phyloP scores from a whole-genome alignment of 2,888 invertebrate genomes.

The Euzetes globulus region DNA sequence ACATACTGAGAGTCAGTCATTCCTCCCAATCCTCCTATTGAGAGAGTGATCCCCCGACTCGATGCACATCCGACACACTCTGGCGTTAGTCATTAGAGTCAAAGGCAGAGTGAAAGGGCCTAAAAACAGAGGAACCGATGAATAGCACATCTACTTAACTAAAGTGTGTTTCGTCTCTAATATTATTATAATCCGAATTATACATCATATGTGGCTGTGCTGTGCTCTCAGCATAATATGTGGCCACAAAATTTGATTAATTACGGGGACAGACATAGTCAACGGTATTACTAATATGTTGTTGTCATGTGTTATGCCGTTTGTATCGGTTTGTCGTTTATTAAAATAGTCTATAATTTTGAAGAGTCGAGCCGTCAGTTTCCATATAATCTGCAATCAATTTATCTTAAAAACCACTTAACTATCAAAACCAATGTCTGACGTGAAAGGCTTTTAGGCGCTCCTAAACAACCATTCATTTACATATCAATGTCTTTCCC shows the following conservation, averaged over 20 bases:
- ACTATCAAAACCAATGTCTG: not conserved
- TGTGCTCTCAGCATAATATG: not conserved
- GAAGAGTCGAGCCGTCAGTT: not conserved
- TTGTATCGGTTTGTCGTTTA: not conserved
- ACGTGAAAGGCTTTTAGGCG: not conserved
- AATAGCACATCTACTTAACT: slow-evolving; percentile 1
- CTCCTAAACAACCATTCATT: not conserved
- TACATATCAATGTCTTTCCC: not conserved
- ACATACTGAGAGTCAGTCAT: not conserved
- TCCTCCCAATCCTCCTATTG: slow-evolving; percentile 9
- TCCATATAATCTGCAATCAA: not conserved
- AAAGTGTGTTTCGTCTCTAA: not conserved
- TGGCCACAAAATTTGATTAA: slow-evolving; percentile 16
- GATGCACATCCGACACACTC: slow-evolving; percentile 12
- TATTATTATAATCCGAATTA: slow-evolving; percentile 1
- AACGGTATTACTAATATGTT: not conserved
- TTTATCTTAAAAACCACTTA: not conserved
- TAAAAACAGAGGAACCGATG: not conserved
- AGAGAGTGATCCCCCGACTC: not conserved
- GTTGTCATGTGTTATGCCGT: not conserved
- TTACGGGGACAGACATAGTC: not conserved
- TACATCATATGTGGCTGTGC: not conserved
- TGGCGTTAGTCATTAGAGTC: not conserved
- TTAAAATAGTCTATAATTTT: not conserved
- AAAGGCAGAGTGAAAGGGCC: not conserved